Conservation (phyloP, 2,113 vertebrate species). For the Onychostoma macrolepis region DNA sequence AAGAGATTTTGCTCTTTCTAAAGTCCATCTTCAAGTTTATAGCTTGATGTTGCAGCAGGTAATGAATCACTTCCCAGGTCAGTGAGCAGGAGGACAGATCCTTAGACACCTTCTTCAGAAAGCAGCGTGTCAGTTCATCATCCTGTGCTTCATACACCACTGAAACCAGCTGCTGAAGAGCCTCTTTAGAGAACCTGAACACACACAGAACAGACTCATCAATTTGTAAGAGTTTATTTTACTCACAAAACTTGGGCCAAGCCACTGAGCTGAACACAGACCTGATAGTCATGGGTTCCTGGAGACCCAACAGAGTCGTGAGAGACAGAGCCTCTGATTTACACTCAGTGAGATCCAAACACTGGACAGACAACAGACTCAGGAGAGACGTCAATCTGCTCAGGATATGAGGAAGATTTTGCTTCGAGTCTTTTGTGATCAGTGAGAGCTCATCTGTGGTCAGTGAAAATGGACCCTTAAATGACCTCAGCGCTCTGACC, state of each 20-base stretch:
- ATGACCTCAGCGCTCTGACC: constrained; percentile 25
- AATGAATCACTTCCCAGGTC: constrained; percentile 45
- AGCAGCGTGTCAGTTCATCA: constrained; percentile 37
- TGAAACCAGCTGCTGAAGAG: constrained; percentile 45
- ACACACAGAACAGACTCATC: not conserved
- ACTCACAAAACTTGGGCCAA: not conserved
- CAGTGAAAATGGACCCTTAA: not conserved
- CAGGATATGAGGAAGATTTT: not conserved
- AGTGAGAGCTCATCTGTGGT: constrained; percentile 35
- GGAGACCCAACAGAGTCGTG: constrained; percentile 40
- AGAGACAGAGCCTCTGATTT: constrained; percentile 29
- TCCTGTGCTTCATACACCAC: constrained; percentile 51
- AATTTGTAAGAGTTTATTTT: not conserved
- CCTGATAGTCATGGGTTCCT: constrained; percentile 37
- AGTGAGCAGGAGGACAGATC: constrained; percentile 52
- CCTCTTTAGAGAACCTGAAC: constrained; percentile 40
- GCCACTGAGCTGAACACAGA: not conserved
- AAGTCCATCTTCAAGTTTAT: constrained; percentile 44
- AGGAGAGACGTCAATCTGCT: constrained; percentile 48
- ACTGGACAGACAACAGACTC: constrained; percentile 32
- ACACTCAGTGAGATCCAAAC: constrained; percentile 48
- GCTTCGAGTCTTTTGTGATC: not conserved
- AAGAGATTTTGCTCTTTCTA: constrained; percentile 41
- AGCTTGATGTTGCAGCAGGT: constrained; percentile 36
- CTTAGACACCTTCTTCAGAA: constrained; percentile 46